These are phyloP conservation scores for Nomada flava DNA, from an alignment of 2,888 invertebrate genomes.

Conservation along the genomic window DNA sequence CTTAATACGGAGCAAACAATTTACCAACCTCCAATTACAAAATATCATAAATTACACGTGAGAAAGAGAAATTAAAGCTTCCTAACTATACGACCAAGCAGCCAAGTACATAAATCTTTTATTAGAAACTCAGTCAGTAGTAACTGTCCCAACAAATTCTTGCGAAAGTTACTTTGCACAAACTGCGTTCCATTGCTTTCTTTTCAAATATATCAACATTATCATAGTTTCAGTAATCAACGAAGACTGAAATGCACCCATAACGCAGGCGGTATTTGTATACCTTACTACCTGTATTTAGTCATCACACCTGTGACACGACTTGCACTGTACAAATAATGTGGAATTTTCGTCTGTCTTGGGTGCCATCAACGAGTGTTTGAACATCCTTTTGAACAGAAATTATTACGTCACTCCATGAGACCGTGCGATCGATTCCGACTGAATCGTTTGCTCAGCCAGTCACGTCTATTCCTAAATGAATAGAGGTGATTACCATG, in stretches of 20 bases:
- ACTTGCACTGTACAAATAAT: conserved; percentile 27
- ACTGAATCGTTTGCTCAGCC: conserved; percentile 25
- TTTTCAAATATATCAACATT: too few relatives aligned
- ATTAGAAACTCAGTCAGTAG: too few relatives aligned
- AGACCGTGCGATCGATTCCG: background rate
- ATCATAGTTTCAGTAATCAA: background rate
- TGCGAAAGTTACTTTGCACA: background rate
- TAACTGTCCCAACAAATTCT: background rate
- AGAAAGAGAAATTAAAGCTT: too few relatives aligned
- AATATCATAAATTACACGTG: too few relatives aligned
- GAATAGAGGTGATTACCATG: conserved; percentile 41
- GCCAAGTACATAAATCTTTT: too few relatives aligned
- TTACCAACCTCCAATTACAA: too few relatives aligned
- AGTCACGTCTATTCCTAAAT: conserved; percentile 13
- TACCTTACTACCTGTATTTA: conserved; percentile 24
- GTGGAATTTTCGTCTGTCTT: conserved; percentile 7
- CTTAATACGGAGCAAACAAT: too few relatives aligned
- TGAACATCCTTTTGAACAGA: conserved; percentile 19
- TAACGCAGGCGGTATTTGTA: background rate
- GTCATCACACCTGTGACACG: conserved; percentile 26
- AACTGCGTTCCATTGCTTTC: background rate
- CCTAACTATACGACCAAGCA: too few relatives aligned
- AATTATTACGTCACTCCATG: conserved; percentile 26
- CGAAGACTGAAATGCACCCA: background rate
- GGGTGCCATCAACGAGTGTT: conserved; percentile 14